Base-by-base conservation (phyloP, 2,113 vertebrate genomes). In the Passer domesticus region DNA sequence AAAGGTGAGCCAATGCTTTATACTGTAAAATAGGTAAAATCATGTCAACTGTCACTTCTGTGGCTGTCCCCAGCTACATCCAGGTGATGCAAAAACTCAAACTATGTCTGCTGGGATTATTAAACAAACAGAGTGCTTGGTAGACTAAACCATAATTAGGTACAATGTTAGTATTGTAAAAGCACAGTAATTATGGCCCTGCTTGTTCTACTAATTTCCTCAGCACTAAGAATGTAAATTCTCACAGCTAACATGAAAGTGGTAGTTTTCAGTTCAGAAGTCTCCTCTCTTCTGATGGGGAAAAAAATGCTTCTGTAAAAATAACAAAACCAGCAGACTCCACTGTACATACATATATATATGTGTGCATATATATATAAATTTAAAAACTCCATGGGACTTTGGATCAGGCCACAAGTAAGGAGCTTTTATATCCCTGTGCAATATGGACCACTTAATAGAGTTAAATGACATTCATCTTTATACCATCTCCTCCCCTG, bases 121-220 rank as follows among this genome's bases (percentile, higher is more conserved):
- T 95, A 94, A 96, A 89, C 77, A 96, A 89, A 93, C 85, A 89
- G 62, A 75, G 50, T 23, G 76, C 53, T 94, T 83, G 84, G 90
- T 22, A 89, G 73, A 92, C 94, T 90, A 95, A 92, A 64, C 69
- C 69, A 79, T 78, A 92, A 93, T 95, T 94, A 96, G 53, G 23
- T 47, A 84, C 33, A 41, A 89, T 50, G 66, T 69, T 43, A 44
- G 92, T 49, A 87, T 25, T 56, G 56, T 72, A 90, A 87, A 92
- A 90, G 37, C 24, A 7, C 43, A 19, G 58, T 69, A 92, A 96
- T 93, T 95, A 93, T 18, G 53, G 58, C 56, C 47, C n/a, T 0
- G 6, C 76, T 90, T 89, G 79, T 89, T 93, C 76, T 64, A 47
- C n/a, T 83, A 41, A 81, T 93, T 90, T 92, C 62, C 60, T 83